phyloP scores from a whole-genome alignment of 2,113 vertebrate species.

The Sander lucioperca region DNA sequence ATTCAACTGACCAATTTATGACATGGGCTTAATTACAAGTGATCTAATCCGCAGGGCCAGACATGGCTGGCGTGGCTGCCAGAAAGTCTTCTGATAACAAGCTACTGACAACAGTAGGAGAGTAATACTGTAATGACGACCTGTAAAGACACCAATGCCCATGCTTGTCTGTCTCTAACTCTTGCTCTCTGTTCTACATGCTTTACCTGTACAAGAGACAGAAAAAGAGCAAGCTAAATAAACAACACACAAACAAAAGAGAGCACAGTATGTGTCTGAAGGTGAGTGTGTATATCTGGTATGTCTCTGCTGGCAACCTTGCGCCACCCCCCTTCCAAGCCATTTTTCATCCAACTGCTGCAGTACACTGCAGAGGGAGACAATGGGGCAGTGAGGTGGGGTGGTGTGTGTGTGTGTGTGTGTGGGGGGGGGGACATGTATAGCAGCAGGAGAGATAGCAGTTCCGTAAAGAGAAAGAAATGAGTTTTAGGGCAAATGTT shows the following conservation, averaged over 20 bases:
- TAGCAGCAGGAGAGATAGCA: slow-evolving; percentile 36
- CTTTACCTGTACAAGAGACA: slow-evolving; percentile 30
- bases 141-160: slow-evolving; percentile 16
- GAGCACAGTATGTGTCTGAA: slow-evolving; percentile 53
- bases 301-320: slow-evolving; percentile 73
- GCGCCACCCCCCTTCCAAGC: slow-evolving; percentile 63
- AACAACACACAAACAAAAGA: slow-evolving; percentile 39
- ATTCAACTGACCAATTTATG: slow-evolving; percentile 11
- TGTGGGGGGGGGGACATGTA: slow-evolving; percentile 20
- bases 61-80: slow-evolving; percentile 6
- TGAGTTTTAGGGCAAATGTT: slow-evolving; percentile 66
- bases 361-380: slow-evolving; percentile 75
- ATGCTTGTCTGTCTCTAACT: background rate
- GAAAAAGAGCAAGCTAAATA: slow-evolving; percentile 48
- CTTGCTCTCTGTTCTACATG: background rate
- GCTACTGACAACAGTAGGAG: slow-evolving; percentile 27
- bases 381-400: slow-evolving; percentile 5
- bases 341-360: slow-evolving; percentile 79
- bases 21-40: slow-evolving; percentile 15
- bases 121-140: slow-evolving; percentile 45
- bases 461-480: slow-evolving; percentile 36
- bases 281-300: slow-evolving; percentile 68
- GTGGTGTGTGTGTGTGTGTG: background rate
- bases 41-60: background rate
- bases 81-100: slow-evolving; percentile 39